A percentile compares a stretch with the other conserved stretches of the same genome.
phyloP scores from a whole-genome alignment of 2,888 invertebrate genomes.

The Cryptus armator region DNA sequence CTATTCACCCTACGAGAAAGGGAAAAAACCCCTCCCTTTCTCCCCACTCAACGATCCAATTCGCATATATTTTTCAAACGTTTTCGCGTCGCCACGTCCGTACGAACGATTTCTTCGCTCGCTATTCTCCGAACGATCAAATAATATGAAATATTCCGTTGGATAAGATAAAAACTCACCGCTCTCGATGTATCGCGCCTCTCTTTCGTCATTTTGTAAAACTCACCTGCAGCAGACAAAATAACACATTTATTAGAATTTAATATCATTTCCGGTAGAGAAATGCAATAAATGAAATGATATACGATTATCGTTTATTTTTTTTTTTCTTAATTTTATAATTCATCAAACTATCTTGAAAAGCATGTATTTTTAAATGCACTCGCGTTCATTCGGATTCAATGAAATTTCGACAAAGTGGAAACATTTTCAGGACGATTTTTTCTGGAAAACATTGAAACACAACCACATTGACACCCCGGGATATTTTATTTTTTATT shows the following conservation, averaged over 20 bases:
- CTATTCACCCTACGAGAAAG: background rate
- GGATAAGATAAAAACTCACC: slow-evolving; percentile 1
- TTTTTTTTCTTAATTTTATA: too few species aligned
- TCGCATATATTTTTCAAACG: slow-evolving; percentile 59
- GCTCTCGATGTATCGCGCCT: background rate
- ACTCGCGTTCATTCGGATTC: background rate
- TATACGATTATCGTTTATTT: too few species aligned
- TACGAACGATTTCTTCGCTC: slow-evolving; percentile 6
- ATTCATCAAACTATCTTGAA: too few species aligned
- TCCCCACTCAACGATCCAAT: slow-evolving; percentile 36
- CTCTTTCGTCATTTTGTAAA: slow-evolving; percentile 5
- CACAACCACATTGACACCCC: background rate
- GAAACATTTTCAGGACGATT: background rate
- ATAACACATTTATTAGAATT: background rate
- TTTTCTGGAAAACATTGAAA: background rate
- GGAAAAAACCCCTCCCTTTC: background rate
- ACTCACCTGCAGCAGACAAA: slow-evolving; percentile 73
- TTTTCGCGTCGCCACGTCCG: slow-evolving; percentile 37
- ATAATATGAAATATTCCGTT: background rate
- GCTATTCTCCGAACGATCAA: slow-evolving; percentile 16
- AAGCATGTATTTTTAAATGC: too few species aligned
- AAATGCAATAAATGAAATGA: background rate
- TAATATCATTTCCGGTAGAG: background rate
- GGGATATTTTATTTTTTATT: background rate
- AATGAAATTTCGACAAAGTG: background rate